Conservation (phyloP, 2,113 vertebrate species). For the Xiphophorus couchianus region DNA sequence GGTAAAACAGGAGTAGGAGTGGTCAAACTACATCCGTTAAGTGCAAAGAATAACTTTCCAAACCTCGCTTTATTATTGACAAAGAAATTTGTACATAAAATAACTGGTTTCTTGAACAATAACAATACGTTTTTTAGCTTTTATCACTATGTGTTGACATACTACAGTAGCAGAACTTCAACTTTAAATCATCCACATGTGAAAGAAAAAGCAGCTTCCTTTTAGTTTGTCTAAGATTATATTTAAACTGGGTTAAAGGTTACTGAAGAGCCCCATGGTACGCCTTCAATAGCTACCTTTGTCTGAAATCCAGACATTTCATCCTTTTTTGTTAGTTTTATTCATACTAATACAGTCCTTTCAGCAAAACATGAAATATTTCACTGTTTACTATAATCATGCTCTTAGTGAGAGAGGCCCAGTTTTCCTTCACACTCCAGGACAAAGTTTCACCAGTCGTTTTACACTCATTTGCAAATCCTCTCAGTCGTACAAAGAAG, state of each 20-base stretch:
- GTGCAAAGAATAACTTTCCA: background rate
- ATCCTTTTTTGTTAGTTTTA: background rate
- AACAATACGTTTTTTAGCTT: background rate
- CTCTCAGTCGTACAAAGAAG: background rate
- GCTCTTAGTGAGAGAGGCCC: background rate
- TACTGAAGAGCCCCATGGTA: background rate
- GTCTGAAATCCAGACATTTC: background rate
- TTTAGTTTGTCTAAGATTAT: background rate
- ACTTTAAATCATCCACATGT: background rate
- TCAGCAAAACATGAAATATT: background rate
- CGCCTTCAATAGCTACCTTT: background rate
- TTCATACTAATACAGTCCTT: background rate
- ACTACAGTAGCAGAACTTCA: background rate
- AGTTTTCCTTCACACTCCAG: background rate
- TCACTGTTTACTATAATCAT: background rate
- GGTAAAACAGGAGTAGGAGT: no score
- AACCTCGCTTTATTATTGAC: background rate
- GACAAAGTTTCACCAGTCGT: background rate
- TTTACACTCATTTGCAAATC: conserved; percentile 9
- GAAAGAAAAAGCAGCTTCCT: background rate
- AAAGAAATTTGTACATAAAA: background rate
- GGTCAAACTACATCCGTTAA: no score
- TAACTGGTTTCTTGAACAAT: background rate
- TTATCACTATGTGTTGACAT: background rate
- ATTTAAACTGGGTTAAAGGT: background rate